Base-by-base conservation (phyloP, 2,113 vertebrate species). In the Aix galericulata region DNA sequence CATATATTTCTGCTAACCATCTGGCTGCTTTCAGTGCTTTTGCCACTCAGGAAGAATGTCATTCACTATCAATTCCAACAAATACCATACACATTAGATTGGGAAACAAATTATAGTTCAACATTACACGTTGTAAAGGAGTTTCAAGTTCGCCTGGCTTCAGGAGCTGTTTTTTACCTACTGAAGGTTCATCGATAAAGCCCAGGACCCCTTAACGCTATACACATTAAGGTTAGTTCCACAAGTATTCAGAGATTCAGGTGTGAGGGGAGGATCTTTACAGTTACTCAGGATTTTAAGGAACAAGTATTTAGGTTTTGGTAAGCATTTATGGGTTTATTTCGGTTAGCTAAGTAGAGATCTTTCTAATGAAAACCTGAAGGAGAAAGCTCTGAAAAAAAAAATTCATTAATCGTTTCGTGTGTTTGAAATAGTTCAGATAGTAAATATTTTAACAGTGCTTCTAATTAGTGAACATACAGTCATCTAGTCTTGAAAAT, bases 371-470 rank as follows among this genome's bases (percentile, higher is more conserved):
- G 53, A 55, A 74, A 75, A 59, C 32, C 7, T 66, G 36, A 25
- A n/a, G 23, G 13, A 67, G 67, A 67, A 87, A 32, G 42, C 20
- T 48, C 34, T 18, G 9, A 72, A 73, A 48, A 48, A 76, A 68
- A 16, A 44, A 17, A 8, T 64, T 86, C 42, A 67, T 86, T 93
- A 82, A 91, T 94, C 15, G 71, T 78, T 79, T 88, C 29, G 67
- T 81, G 52, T 90, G 46, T 90, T 93, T 93, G 55, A 83, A 91
- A 74, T 44, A 60, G 40, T 91, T 82, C 46, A 88, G 26, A 86
- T 13, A 71, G 93, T 90, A 95, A 96, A 91, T 95, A 95, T 96
- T 95, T 91, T 69, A 94, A 64, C 25, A 74, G n/a, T 73, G 36
- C n/a, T 89, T 82, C 64, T 94, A 95, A 96, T 93, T 89, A 92